Evolutionary conservation across 2,888 invertebrate species (phyloP), one percentile per base, ranked within the genome.

Genomic region (Perithous albicinctus): DNA sequence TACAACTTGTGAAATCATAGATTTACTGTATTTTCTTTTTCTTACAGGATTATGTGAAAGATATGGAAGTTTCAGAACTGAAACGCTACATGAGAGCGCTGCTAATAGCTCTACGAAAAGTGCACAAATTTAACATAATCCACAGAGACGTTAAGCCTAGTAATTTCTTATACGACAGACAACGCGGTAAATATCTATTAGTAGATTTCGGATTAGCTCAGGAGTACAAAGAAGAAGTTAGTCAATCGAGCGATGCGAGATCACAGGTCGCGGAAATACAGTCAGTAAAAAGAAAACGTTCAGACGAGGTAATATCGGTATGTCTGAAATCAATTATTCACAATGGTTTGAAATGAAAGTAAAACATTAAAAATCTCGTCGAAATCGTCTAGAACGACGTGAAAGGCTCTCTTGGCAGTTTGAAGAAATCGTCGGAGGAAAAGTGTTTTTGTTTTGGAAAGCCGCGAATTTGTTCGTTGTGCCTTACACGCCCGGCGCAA

Each of bases 131-230:
- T 91, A 95, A 96, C 83, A 95, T 98, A 82, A 97, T 98, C 80
- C 98, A 98, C 91, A 94, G 98, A 74, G 98, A 98, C 90, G 95
- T 98, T 51, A 98, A 98, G 93, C 98, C 98, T 1, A 97, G 96
- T 93, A 98, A 98, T 93, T 98, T 98, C 92, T 94, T 98, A 8
- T 98, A 97, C 90, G 96, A 97, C 92, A 94, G 97, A 12, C 94
- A 94, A 32, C 95, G 94, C 80, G 94, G 94, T 86, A 94, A 94
- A 88, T 97, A 96, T 93, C 94, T 97, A 69, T 93, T 98, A 83
- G 97, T 98, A 12, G 98, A 98, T 93, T 98, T 98, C 94, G 98
- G 98, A 0, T 94, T 98, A 83, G 97, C 98, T 23, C 97, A 98
- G 92, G 94, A 94, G 59, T 93, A 94, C 82, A 85, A 86, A 48